Evolutionary conservation across 2,888 invertebrate genomes (phyloP), one percentile per base, ranked within the genome.

Genomic region (Drosophila greeni): DNA sequence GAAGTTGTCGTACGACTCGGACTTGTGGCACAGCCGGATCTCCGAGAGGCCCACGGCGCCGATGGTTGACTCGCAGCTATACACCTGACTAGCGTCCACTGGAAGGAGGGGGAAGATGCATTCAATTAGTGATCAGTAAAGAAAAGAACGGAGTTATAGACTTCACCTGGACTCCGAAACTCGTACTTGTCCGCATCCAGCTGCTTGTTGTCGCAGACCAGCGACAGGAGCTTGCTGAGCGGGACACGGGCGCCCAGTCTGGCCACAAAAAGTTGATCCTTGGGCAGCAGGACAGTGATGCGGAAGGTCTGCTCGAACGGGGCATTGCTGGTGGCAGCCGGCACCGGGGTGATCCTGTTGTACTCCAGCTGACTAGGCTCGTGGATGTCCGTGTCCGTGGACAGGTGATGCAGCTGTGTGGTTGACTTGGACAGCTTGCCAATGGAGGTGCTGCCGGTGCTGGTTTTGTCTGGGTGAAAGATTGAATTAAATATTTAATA

Each of bases 201-300:
- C 87, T 92, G 92, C 87, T 95, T 95, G 85, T 95, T 94, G 51
- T 91, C 91, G 85, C 95, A 95, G 14, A 95, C 93, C 86, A 93
- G 91, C 60, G 91, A 90, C 78, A 94, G 90, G 53, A 95, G 91
- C 69, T 94, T 93, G 40, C 91, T 91, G 31, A 95, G 89, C 29
- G 91, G 90, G 51, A 92, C 92, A 74, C 92, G 91, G 14, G 93
- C 93, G 72, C 93, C 93, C 66, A 95, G 92, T 70, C 95, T 90
- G 39, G 92, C 91, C 12, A 95, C 95, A 88, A 92, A 94, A 60
- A 95, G 90, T 89, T 95, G 95, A 86, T 94, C 94, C 75, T 93
- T 91, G 33, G 95, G 95, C 76, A 95, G 90, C 85, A 94, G 92
- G 34, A 95, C 94, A 87, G 89, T 89, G 33, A 89, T 89, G 59